Base-by-base conservation (phyloP, 2,888 invertebrate species). In the Caenorhabditis sp. region DNA sequence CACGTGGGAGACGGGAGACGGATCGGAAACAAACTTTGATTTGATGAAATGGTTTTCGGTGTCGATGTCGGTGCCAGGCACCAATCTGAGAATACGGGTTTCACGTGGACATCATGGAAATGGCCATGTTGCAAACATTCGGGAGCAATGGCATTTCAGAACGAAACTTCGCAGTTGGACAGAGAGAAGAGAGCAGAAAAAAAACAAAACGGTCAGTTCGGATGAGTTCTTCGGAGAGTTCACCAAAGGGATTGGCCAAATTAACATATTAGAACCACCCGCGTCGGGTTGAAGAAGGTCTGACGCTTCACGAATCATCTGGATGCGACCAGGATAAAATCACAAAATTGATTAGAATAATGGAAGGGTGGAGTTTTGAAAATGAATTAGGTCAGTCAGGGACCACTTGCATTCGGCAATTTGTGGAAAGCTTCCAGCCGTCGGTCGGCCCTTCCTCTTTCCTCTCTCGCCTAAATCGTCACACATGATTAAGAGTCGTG, bases 401-500 rank as follows among this genome's bases (percentile, higher is more conserved):
- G 60, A 60, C 15, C 24, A 37, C 13, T 40, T 28, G 32, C 26
- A n/a, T n/a, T n/a, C 26, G 47, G n/a, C 50, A 74, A 53, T 60
- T 60, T 35, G 35, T 32, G 58, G 65, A 74, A 44, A 67, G 74
- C 74, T 47, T 24, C 40, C 55, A 28, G 20, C 53, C 47, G 51
- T 22, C 22, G 56, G 26, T 32, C 9, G 32, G n/a, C n/a, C n/a
- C 32, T 32, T 32, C 32, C 32, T 32, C 32, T 32, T 32, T 32
- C 32, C 32, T 15, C 67, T 4, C 32, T 50, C 67, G 8, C 55
- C 60, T 28, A 20, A 20, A 47, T 35, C 62, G 44, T 60, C 74
- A 26, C 65, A 74, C 58, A 58, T 65, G 72, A 65, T 58, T 74
- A 74, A 74, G 72, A 56, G 37, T 65, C 72, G 64, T 74, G 72